A percentile compares a stretch with the other conserved stretches of the same genome.
Conservation (phyloP, 2,113 vertebrate genomes). For the Holacanthus passer region DNA sequence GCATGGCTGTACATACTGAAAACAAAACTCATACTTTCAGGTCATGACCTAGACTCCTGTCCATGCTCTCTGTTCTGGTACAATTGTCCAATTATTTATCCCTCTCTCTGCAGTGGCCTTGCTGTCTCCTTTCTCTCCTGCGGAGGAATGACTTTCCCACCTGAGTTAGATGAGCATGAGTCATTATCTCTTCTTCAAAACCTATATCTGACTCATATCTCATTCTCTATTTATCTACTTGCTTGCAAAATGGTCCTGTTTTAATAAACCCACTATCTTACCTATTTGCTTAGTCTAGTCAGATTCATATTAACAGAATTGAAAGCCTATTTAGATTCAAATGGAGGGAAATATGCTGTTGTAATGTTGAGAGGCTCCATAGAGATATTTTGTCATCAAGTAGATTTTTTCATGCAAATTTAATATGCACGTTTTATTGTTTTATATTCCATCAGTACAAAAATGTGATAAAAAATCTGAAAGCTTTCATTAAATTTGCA, state of each 20-base stretch:
- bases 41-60: conserved; percentile 56
- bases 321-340: neutral
- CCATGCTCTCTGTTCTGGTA: conserved; percentile 45
- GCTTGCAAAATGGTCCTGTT: conserved; percentile 14
- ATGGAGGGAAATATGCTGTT: conserved; percentile 8
- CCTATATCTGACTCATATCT: conserved; percentile 43
- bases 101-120: conserved; percentile 53
- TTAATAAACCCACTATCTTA: conserved; percentile 1
- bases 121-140: conserved; percentile 54
- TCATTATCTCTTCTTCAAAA: conserved; percentile 49
- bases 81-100: conserved; percentile 69
- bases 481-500: conserved; percentile 30
- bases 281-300: neutral
- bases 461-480: conserved; percentile 13
- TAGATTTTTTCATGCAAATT: neutral
- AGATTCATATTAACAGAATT: conserved; percentile 5
- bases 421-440: conserved; percentile 6
- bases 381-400: neutral
- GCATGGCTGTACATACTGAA: conserved; percentile 25
- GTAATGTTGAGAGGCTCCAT: too few species aligned
- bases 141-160: conserved; percentile 62
- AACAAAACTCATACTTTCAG: conserved; percentile 53
- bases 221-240: neutral
- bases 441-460: neutral
- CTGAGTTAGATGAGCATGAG: conserved; percentile 51